A percentile compares a stretch with the other conserved stretches of the same genome.
phyloP scores from a whole-genome alignment of 2,113 vertebrate species.

The Phalacrocorax aristotelis region DNA sequence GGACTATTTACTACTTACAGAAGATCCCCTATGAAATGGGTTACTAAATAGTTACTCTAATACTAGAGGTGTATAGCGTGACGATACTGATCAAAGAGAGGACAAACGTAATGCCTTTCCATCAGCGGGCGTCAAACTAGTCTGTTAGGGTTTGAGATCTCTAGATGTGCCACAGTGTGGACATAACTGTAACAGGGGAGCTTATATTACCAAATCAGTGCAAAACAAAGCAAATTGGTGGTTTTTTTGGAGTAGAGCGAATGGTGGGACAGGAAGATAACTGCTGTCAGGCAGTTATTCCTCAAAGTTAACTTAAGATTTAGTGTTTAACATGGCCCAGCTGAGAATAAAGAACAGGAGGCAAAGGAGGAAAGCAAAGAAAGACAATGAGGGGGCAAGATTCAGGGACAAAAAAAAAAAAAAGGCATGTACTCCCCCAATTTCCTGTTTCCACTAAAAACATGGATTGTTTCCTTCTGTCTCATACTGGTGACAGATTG shows the following conservation, averaged over 20 bases:
- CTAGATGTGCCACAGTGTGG: not conserved
- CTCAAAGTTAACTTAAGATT: not conserved
- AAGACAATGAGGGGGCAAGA: not conserved
- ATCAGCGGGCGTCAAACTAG: not conserved
- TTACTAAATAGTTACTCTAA: not conserved
- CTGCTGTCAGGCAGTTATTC: not conserved
- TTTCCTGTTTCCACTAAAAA: constrained; percentile 40
- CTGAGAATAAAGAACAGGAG: not conserved
- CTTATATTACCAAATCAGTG: not conserved
- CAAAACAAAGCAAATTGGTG: not conserved
- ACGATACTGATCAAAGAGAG: not conserved
- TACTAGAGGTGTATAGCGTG: not conserved
- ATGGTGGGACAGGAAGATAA: not conserved
- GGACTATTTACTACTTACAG: not conserved
- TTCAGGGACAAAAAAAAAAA: not conserved
- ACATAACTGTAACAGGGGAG: not conserved
- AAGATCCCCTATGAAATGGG: not conserved
- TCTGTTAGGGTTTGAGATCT: not conserved
- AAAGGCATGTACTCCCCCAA: not conserved
- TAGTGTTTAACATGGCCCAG: not conserved
- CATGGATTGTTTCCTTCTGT: constrained; percentile 52
- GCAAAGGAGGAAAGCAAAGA: not conserved
- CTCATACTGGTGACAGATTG: constrained; percentile 57
- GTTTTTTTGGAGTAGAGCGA: not conserved
- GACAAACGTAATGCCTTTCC: not conserved